Conservation (phyloP, 1,140 invertebrate genomes). For the Gryllus bimaculatus region DNA sequence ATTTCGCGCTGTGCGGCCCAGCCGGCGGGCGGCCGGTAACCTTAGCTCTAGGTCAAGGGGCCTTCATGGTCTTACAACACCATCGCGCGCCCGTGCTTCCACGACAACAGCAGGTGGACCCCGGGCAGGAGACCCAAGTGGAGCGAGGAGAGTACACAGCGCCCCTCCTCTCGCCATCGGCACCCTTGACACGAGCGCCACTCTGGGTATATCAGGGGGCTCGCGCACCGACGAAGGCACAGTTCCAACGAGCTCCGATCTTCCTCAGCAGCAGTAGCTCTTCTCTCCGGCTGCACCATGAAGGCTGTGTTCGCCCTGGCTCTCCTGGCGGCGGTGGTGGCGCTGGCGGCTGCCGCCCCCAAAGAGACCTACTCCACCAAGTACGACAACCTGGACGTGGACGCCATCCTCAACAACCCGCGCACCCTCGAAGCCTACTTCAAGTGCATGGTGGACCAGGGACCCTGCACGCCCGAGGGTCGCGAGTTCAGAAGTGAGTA, state of each 20-base stretch:
- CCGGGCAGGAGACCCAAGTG: not conserved
- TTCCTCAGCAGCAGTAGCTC: not conserved
- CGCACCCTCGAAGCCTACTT: conserved; percentile 8
- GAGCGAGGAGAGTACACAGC: not conserved
- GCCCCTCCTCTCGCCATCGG: too few relatives aligned
- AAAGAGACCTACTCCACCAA: not conserved
- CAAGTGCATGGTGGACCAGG: conserved; percentile 16
- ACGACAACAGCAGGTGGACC: not conserved
- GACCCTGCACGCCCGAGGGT: conserved; percentile 17
- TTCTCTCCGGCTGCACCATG: not conserved
- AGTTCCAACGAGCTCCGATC: not conserved
- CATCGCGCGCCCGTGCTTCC: too few relatives aligned
- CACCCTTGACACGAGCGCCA: not conserved
- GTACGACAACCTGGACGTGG: conserved; percentile 15
- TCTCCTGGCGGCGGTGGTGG: conserved; percentile 19
- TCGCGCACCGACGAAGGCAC: not conserved
- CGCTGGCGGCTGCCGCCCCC: not conserved
- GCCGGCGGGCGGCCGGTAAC: too few relatives aligned
- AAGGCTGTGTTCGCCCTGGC: not conserved
- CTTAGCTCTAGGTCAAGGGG: too few relatives aligned
- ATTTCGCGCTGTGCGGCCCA: not conserved
- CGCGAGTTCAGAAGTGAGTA: conserved; percentile 15
- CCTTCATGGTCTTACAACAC: too few relatives aligned
- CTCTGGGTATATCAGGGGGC: not conserved
- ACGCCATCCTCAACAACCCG: conserved; percentile 14